These are phyloP conservation scores for Anarhynchus alexandrinus DNA, from an alignment of 2,113 vertebrate genomes.

Conservation along the genomic window DNA sequence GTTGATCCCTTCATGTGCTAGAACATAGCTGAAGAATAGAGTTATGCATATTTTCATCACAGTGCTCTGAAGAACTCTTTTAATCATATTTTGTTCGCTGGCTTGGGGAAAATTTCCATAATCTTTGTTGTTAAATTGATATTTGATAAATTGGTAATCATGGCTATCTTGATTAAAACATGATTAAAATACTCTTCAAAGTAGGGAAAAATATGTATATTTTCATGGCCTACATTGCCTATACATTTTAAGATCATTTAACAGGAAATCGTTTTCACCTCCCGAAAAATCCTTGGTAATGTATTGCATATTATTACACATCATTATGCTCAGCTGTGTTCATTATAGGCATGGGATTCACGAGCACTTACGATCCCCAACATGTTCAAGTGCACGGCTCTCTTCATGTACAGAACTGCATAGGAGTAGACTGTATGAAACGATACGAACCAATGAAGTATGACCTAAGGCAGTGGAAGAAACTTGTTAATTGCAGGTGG, in stretches of 20 bases:
- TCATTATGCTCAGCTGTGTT: not conserved
- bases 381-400: not conserved
- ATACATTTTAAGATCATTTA: slow-evolving; percentile 38
- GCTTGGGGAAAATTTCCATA: slow-evolving; percentile 57
- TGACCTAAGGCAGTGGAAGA: not conserved
- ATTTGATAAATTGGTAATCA: slow-evolving; percentile 64
- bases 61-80: slow-evolving; percentile 53
- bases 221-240: not conserved
- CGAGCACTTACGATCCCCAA: not conserved
- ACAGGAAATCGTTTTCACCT: not conserved
- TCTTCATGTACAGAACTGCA: not conserved
- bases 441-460: not conserved
- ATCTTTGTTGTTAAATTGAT: slow-evolving; percentile 67
- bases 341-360: not conserved
- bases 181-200: slow-evolving; percentile 55
- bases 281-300: not conserved
- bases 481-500: not conserved
- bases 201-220: not conserved
- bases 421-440: not conserved
- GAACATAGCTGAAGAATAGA: slow-evolving; percentile 23
- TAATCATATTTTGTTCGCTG: slow-evolving; percentile 54
- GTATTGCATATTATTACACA: not conserved
- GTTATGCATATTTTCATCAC: slow-evolving; percentile 48
- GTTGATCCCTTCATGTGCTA: slow-evolving; percentile 27
- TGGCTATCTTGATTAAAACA: slow-evolving; percentile 46